These are phyloP conservation scores for Clarias batrachus DNA, from an alignment of 2,113 vertebrate species.

Conservation along the genomic window DNA sequence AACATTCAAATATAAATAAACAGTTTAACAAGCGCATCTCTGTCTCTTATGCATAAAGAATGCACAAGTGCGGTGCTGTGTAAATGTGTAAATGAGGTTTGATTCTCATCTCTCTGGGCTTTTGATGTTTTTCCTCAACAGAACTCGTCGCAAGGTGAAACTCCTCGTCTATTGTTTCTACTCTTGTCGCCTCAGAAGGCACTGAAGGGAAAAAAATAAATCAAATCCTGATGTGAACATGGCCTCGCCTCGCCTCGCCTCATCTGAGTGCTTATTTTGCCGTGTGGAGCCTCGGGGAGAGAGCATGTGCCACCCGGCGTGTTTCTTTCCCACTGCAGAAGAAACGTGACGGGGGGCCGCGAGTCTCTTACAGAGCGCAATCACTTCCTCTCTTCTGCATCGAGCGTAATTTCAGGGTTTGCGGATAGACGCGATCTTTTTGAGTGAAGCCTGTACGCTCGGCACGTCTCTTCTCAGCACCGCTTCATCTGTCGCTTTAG, in stretches of 20 bases:
- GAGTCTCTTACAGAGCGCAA: slow-evolving; percentile 19
- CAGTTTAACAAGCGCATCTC: background rate
- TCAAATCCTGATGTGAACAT: slow-evolving; percentile 34
- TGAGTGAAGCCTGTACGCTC: slow-evolving; percentile 15
- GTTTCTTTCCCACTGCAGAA: background rate
- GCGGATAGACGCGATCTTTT: background rate
- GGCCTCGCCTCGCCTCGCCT: background rate
- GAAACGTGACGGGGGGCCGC: background rate
- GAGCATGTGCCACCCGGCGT: slow-evolving; percentile 32
- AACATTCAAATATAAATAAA: background rate
- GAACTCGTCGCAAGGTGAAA: background rate
- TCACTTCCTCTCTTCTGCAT: slow-evolving; percentile 10
- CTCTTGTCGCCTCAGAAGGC: slow-evolving; percentile 44
- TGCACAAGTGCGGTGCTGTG: background rate
- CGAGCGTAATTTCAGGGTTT: background rate
- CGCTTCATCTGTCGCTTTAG: background rate
- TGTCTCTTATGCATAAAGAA: background rate
- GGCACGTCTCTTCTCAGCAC: background rate
- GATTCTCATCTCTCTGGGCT: background rate
- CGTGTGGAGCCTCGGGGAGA: background rate
- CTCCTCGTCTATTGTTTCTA: slow-evolving; percentile 36
- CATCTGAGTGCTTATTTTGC: slow-evolving; percentile 43
- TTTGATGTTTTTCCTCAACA: background rate
- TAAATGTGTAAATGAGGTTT: background rate
- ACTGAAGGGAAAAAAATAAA: slow-evolving; percentile 40